These are phyloP conservation scores for Dromas ardeola DNA, from an alignment of 2,113 vertebrate species.

Conservation along the genomic window DNA sequence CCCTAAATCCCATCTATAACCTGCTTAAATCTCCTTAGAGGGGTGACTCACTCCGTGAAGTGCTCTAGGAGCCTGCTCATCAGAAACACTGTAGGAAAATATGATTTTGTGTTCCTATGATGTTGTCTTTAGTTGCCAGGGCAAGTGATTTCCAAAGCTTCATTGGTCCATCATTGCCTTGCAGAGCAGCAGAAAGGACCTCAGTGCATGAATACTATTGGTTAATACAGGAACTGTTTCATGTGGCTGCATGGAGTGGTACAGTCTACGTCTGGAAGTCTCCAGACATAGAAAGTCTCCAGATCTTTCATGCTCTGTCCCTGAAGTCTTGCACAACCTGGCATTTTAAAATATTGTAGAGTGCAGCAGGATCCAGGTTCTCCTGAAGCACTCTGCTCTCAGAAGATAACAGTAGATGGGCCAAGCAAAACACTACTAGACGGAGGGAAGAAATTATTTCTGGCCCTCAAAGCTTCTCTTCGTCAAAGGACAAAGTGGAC, in stretches of 20 bases:
- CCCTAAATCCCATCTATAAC: background rate
- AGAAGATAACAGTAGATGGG: background rate
- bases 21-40: background rate
- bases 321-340: background rate
- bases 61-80: background rate
- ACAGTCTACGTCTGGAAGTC: background rate
- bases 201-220: background rate
- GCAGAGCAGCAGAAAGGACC: background rate
- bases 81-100: background rate
- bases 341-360: background rate
- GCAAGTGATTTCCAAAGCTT: background rate
- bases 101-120: background rate
- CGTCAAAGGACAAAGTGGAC: background rate
- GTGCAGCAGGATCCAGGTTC: background rate
- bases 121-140: background rate
- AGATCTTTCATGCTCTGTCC: background rate
- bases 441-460: background rate
- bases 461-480: background rate
- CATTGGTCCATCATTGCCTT: background rate
- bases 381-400: background rate
- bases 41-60: background rate
- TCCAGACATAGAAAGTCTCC: background rate
- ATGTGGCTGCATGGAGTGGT: background rate
- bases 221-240: background rate
- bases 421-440: background rate